Evolutionary conservation across 2,888 invertebrate genomes (phyloP), one percentile per base, ranked within the genome.

Genomic region (Drosophila cracens): DNA sequence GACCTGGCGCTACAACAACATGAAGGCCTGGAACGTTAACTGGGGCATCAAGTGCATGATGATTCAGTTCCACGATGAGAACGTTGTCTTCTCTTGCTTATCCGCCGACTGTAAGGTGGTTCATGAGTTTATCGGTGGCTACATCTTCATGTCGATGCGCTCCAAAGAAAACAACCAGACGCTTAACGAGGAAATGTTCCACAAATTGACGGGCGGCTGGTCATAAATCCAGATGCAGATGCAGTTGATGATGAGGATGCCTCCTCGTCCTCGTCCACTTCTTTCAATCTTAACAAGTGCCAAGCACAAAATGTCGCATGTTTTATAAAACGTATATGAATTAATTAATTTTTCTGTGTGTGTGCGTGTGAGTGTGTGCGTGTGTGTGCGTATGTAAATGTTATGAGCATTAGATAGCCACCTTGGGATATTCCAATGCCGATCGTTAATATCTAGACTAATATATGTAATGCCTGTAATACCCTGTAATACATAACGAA

Each of bases 1-100:
- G 94, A 99, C 99, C 0, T 99, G 99, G 99, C 94, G 99, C 83
- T 99, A 97, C 93, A 98, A 97, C 89, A 97, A 97, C 54, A 98
- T 99, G 97, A 98, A 98, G 95, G 98, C 99, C 29, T 99, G 99
- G 99, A 99, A 99, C 93, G 99, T 99, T 4, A 99, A 99, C 93
- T 99, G 99, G 99, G 99, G 99, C 93, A 97, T 98, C 52, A 97
- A 98, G 98, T 97, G 98, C 93, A 98, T 99, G 96, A 98, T 98
- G 97, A 97, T 99, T n/a, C 98, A 99, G 92, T 98, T 99, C 92
- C 98, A 99, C 89, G 98, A 98, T 82, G 98, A 97, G 87, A 97
- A 97, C 91, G 96, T 98, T n/a, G 96, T 98, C 73, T 99, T 99
- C 94, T 97, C 97, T 60, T 98, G 98, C 66, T 95, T 97, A 68